Percentiles rank a stretch among this genome's conserved stretches.
These are phyloP conservation scores for Coranthus polyacanthus DNA, from an alignment of 2,797 vertebrate genomes.

Conservation along the genomic window DNA sequence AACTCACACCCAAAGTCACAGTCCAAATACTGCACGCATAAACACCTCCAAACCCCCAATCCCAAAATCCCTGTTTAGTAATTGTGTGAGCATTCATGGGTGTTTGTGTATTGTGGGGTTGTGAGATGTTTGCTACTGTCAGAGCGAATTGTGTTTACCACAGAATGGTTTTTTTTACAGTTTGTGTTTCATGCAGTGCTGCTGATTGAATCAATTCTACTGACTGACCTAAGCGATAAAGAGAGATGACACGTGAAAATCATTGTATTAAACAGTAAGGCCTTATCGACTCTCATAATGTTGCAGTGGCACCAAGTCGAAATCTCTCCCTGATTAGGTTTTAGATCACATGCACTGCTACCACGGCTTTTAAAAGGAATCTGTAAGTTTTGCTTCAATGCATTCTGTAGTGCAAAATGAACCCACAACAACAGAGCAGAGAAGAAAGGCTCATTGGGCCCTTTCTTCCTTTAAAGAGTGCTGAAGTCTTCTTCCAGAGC, in stretches of 20 bases:
- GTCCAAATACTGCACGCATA: conserved; percentile 61
- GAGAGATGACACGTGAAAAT: conserved; percentile 75
- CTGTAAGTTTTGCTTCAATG: conserved; percentile 56
- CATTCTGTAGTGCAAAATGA: conserved; percentile 54
- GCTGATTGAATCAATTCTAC: conserved; percentile 78
- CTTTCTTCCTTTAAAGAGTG: conserved; percentile 32
- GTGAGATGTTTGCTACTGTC: conserved; percentile 55
- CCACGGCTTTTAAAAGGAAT: conserved; percentile 59
- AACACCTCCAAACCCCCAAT: conserved; percentile 58
- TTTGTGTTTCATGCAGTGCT: conserved; percentile 56
- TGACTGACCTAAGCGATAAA: conserved; percentile 77
- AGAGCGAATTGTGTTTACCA: conserved; percentile 48
- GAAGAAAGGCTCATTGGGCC: conserved; percentile 32
- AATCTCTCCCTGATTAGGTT: conserved; percentile 67
- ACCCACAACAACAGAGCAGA: conserved; percentile 44
- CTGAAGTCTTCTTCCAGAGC: conserved; percentile 23
- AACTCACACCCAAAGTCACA: conserved; percentile 71
- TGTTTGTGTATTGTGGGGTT: conserved; percentile 42
- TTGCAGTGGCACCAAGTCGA: conserved; percentile 55
- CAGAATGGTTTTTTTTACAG: conserved; percentile 56
- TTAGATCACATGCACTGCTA: conserved; percentile 59
- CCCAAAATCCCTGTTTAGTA: conserved; percentile 65
- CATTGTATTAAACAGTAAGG: conserved; percentile 67
- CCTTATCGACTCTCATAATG: conserved; percentile 72
- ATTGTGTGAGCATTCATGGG: conserved; percentile 51